These are phyloP conservation scores for Andricus grossulariae DNA, from an alignment of 1,140 invertebrate species.

Conservation along the genomic window DNA sequence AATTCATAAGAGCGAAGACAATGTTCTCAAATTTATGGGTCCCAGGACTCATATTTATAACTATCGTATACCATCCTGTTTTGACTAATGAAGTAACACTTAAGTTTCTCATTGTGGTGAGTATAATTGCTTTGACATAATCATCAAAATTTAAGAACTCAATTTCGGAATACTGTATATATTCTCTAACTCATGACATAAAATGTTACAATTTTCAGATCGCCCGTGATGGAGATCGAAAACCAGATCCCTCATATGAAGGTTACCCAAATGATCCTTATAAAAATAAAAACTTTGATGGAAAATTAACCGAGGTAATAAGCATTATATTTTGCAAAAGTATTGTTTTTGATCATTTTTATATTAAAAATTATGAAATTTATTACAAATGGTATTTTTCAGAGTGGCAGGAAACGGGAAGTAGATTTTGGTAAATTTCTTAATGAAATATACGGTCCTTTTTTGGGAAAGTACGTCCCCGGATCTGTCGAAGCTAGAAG, in stretches of 20 bases:
- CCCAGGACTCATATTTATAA: no score
- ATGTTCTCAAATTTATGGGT: no score
- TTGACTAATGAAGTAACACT: neutral
- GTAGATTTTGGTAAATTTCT: neutral
- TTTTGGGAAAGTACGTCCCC: neutral
- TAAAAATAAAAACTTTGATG: neutral
- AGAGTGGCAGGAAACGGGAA: neutral
- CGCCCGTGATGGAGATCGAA: neutral
- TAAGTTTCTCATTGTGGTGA: neutral
- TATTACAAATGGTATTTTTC: neutral
- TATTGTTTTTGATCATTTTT: neutral
- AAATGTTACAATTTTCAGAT: neutral
- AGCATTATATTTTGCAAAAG: neutral
- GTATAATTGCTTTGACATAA: neutral
- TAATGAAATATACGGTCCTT: neutral
- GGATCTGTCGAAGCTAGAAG: neutral
- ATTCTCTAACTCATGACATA: no score
- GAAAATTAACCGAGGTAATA: no score
- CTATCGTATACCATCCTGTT: no score
- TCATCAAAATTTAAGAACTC: neutral
- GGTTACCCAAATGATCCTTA: neutral
- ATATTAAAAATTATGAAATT: neutral
- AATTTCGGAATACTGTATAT: neutral
- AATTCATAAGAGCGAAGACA: neutral
- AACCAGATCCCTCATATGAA: neutral